Base-by-base conservation (phyloP, 1,140 invertebrate genomes). In the Wiebesia pumilae region DNA sequence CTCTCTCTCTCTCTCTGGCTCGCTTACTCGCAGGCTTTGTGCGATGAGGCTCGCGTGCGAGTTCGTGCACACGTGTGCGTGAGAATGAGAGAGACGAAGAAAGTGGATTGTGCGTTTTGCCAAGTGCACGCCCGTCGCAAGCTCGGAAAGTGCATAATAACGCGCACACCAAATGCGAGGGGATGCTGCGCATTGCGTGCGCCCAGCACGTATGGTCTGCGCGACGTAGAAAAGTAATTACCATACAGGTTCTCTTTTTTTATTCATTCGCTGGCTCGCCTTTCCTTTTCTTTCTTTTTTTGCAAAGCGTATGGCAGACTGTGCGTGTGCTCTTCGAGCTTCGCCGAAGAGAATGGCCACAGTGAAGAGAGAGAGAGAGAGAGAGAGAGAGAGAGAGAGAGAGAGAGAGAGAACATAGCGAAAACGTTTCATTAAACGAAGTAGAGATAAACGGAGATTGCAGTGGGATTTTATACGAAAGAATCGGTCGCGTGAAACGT, bases 381-480 rank as follows among this genome's bases (percentile, higher is more conserved):
- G 38, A 81, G 21, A 30, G 24, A 47, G 65, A 51, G 43, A 38
- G 30, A 43, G 82, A 10, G 27, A 24, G 54, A 0, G 80, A 81
- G 47, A 30, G 9, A 12, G 65, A 73, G 51, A 24, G 33, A 54
- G 40, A 24, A 21, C 24, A 30, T n/a, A n/a, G 71, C 38, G 24
- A 83, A 82, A 73, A 73, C 47, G 67, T 83, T 54, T 73, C 67
- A 43, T 83, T 73, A 73, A 82, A 73, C 38, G 81, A 83, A 73
- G 67, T 47, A 47, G 67, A 82, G 67, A 82, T 82, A 82, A 73
- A 73, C 69, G 69, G 69, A 43, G 71, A 83, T 83, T 83, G 67
- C 67, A 73, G 81, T 71, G 21, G 43, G 67, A 83, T 82, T 82
- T 67, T 54, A n/a, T 38, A 47, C 81, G 65, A 35, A 62, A 81